phyloP scores from a whole-genome alignment of 2,113 vertebrate species.

The Potamarius usumacintae region DNA sequence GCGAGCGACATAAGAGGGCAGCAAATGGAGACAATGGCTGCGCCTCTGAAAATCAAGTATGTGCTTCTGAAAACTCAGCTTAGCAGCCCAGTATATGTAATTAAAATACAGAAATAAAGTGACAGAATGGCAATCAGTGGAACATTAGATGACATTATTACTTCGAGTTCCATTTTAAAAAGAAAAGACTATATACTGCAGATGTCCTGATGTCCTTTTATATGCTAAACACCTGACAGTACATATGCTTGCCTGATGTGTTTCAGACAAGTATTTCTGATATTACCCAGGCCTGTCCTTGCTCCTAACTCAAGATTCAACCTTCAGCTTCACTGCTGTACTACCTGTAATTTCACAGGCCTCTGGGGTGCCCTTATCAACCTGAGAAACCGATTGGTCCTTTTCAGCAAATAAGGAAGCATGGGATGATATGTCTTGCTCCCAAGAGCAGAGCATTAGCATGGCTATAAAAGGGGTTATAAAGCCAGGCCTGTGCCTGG shows the following conservation, averaged over 20 bases:
- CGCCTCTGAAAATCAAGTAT: slow-evolving; percentile 73
- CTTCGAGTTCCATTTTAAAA: slow-evolving; percentile 65
- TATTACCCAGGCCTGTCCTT: background rate
- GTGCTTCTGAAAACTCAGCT: slow-evolving; percentile 61
- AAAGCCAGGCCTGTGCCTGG: slow-evolving; percentile 48
- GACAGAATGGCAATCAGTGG: slow-evolving; percentile 46
- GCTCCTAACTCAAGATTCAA: slow-evolving; percentile 1
- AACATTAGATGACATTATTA: slow-evolving; percentile 62
- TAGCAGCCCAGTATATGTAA: slow-evolving; percentile 71
- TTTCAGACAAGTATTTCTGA: background rate
- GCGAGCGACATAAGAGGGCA: slow-evolving; percentile 62
- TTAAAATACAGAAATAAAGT: slow-evolving; percentile 61
- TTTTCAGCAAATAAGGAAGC: background rate
- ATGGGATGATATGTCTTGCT: slow-evolving; percentile 56
- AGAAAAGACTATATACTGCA: slow-evolving; percentile 54
- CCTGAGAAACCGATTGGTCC: background rate
- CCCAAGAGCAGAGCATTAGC: slow-evolving; percentile 67
- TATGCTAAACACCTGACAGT: slow-evolving; percentile 41
- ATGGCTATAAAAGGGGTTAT: slow-evolving; percentile 65
- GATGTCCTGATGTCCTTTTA: slow-evolving; percentile 25
- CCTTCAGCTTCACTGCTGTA: slow-evolving; percentile 19
- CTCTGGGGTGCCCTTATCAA: slow-evolving; percentile 9
- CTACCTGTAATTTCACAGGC: slow-evolving; percentile 43
- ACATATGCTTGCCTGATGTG: background rate
- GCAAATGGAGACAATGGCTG: slow-evolving; percentile 71